Evolutionary conservation across 2,113 vertebrate genomes (phyloP).

Genomic region (Pungitius pungitius): DNA sequence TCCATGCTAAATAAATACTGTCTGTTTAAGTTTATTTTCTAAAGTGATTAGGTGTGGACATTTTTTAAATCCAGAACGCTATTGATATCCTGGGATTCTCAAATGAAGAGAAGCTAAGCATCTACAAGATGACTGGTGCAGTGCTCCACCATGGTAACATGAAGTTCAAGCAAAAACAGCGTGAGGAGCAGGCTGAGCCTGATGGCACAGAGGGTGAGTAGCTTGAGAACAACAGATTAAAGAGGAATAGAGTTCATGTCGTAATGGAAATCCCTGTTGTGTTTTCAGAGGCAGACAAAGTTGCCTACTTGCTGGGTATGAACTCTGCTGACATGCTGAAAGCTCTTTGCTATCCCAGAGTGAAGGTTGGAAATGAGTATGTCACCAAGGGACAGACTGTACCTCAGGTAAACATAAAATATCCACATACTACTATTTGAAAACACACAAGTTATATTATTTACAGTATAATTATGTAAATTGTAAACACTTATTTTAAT

Average conservation of each 20-base stretch:
- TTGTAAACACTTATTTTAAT: too few species aligned
- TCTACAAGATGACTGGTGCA: slow-evolving; percentile 78
- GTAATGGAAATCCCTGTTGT: neutral
- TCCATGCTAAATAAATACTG: neutral
- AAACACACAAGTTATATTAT: too few species aligned
- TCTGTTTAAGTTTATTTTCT: neutral
- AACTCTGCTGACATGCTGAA: slow-evolving; percentile 76
- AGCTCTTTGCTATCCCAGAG: slow-evolving; percentile 71
- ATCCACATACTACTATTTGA: neutral
- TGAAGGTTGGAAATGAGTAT: slow-evolving; percentile 72
- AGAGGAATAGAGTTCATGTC: neutral
- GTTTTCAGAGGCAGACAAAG: slow-evolving; percentile 67
- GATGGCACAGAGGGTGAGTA: slow-evolving; percentile 78
- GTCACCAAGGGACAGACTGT: slow-evolving; percentile 74
- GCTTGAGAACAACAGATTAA: neutral
- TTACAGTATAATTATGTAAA: too few species aligned
- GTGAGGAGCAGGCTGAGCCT: slow-evolving; percentile 76
- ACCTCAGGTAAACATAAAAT: slow-evolving; percentile 51
- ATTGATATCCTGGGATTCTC: slow-evolving; percentile 78
- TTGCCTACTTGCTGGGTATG: slow-evolving; percentile 72
- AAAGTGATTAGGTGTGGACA: neutral
- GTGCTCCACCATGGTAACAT: slow-evolving; percentile 64
- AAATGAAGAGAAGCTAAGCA: slow-evolving; percentile 72
- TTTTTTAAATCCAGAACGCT: slow-evolving; percentile 62
- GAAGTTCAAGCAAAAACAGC: slow-evolving; percentile 79